Conservation (phyloP, 92 coral and sea anemone genomes). For the Blastomussa wellsi region DNA sequence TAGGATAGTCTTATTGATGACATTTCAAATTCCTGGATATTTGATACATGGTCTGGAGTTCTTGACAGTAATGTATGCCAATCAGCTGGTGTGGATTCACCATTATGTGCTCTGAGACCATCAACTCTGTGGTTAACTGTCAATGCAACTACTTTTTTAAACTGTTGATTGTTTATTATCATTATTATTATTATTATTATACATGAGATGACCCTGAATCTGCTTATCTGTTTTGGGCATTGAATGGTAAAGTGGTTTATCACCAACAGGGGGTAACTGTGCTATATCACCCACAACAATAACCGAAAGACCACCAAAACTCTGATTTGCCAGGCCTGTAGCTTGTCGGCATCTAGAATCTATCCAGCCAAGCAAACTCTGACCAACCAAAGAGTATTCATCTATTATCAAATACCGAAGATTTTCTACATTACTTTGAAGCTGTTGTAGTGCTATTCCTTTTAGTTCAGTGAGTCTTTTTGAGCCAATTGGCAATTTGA, state of each 20-base stretch:
- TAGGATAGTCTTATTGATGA: constrained; percentile 31
- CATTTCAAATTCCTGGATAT: constrained; percentile 26
- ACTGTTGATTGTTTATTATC: too few relatives aligned
- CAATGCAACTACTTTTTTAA: constrained; percentile 39
- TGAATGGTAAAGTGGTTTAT: constrained; percentile 54
- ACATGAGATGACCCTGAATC: constrained; percentile 47
- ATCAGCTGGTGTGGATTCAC: constrained; percentile 44
- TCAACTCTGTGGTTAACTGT: constrained; percentile 51
- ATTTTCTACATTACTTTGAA: constrained; percentile 64
- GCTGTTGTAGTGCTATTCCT: constrained; percentile 71
- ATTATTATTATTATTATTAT: too few relatives aligned
- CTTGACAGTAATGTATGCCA: constrained; percentile 47
- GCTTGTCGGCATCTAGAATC: constrained; percentile 62
- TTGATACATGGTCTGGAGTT: constrained; percentile 39
- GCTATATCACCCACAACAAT: constrained; percentile 58
- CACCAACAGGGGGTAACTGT: constrained; percentile 57
- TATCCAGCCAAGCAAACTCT: constrained; percentile 51
- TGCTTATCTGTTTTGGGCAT: constrained; percentile 57
- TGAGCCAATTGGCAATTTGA: too few relatives aligned
- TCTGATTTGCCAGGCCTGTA: constrained; percentile 44
- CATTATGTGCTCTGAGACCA: constrained; percentile 48
- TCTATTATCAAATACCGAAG: constrained; percentile 60
- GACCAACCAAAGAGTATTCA: constrained; percentile 68
- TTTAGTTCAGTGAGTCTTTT: constrained; percentile 64
- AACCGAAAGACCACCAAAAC: constrained; percentile 63